These are phyloP conservation scores for Gopherus flavomarginatus DNA, from an alignment of 2,113 vertebrate genomes.

Conservation along the genomic window DNA sequence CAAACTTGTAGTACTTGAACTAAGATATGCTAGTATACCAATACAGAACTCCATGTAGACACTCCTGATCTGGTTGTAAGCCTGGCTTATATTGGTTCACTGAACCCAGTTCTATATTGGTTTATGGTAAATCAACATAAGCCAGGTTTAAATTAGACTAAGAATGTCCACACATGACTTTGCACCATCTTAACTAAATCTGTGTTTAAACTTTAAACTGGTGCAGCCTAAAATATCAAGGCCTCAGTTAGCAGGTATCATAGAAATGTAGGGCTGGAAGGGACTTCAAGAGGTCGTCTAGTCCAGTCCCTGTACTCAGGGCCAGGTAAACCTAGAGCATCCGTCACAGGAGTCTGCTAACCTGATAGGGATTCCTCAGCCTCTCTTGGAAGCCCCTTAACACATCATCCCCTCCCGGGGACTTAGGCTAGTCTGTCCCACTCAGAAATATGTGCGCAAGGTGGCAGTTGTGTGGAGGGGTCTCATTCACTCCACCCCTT, in stretches of 20 bases:
- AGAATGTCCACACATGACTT: not conserved
- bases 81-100: not conserved
- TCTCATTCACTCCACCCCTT: not conserved
- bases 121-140: not conserved
- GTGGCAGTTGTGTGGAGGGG: not conserved
- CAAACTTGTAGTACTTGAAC: not conserved
- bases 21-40: not conserved
- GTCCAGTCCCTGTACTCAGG: not conserved
- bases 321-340: not conserved
- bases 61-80: not conserved
- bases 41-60: not conserved
- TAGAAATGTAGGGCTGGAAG: not conserved
- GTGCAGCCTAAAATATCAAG: not conserved
- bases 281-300: not conserved
- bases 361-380: not conserved
- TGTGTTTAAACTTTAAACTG: not conserved
- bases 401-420: conserved; percentile 58
- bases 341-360: not conserved
- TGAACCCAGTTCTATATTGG: not conserved
- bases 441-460: conserved; percentile 69
- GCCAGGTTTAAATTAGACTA: not conserved
- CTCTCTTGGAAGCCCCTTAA: not conserved
- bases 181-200: not conserved
- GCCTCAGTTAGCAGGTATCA: not conserved
- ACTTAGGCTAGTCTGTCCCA: conserved; percentile 86